Evolutionary conservation across 2,113 vertebrate species (phyloP), one percentile per base, ranked within the genome.

Genomic region (Otolemur garnettii): DNA sequence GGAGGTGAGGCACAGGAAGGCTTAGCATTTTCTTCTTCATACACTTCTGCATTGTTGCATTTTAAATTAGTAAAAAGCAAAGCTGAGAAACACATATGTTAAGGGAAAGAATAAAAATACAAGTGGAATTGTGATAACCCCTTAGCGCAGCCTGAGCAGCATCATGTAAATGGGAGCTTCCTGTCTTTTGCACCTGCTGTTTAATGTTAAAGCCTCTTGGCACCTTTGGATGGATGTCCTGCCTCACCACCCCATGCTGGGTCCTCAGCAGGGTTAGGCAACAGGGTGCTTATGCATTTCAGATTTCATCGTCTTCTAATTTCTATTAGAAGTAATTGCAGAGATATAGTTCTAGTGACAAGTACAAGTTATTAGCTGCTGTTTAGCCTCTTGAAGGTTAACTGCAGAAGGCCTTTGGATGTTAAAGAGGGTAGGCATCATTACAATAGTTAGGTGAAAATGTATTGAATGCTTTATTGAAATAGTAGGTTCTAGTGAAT

Each of bases 191-290:
- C 28, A 33, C 7, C 2, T 21, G 0, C 4, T 13, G 3, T 64
- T 55, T 30, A 4, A 18, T 5, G 7, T 57, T 13, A 62, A 26
- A 68, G 68, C 38, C 4, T 38, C 53, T 82, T 17, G 53, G 28
- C 11, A 0, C 33, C 3, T 33, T 35, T 30, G 19, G 21, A 18
- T 15, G 9, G 18, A 4, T 24, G 12, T 2, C 30, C 0, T 21
- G 7, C 7, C 7, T 82, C 14, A 0, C 28, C 35, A 78, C 38
- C 42, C 21, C 5, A 10, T 1, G 5, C 11, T 18, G 35, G 24
- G 15, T 38, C 21, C 45, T 28, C 10, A 69, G 26, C 33, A 50
- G 64, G 19, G 22, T 45, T 28, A 30, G 33, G 55, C 24, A 6
- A 17, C 26, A 28, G 18, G 53, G 9, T 5, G 9, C 33, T 33